phyloP scores from a whole-genome alignment of 2,113 vertebrate genomes.

The Platysternon megacephalum region DNA sequence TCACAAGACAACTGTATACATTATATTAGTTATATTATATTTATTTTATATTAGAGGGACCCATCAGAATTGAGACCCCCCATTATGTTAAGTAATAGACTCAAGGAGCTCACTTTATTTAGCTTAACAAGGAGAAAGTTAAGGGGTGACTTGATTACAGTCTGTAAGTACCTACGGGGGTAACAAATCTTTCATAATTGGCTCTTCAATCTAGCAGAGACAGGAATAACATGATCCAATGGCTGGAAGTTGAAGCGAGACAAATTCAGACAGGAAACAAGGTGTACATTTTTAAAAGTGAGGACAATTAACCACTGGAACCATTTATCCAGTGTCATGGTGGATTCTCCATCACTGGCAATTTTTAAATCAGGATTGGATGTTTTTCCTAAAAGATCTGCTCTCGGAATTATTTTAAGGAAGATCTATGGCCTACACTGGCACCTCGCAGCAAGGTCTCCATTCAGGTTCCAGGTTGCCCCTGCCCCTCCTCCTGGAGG shows the following conservation, averaged over 20 bases:
- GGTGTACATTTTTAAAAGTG: neutral
- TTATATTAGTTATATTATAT: neutral
- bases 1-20: conserved; percentile 1
- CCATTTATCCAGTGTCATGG: neutral
- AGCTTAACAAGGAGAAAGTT: neutral
- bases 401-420: neutral
- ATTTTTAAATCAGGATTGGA: neutral
- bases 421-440: neutral
- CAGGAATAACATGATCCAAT: neutral
- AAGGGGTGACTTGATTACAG: neutral
- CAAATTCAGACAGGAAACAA: neutral
- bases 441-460: neutral
- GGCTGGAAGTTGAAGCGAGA: neutral
- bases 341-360: neutral
- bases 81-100: conserved; percentile 10
- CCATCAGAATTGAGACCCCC: neutral
- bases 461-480: neutral
- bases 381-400: neutral
- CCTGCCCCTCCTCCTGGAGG: neutral
- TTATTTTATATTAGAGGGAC: conserved; percentile 10
- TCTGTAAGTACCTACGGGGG: neutral
- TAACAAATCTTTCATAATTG: neutral
- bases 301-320: neutral
- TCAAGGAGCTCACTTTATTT: neutral
- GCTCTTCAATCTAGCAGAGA: neutral